Conservation (phyloP, 2,113 vertebrate genomes). For the Bothrops jararaca region DNA sequence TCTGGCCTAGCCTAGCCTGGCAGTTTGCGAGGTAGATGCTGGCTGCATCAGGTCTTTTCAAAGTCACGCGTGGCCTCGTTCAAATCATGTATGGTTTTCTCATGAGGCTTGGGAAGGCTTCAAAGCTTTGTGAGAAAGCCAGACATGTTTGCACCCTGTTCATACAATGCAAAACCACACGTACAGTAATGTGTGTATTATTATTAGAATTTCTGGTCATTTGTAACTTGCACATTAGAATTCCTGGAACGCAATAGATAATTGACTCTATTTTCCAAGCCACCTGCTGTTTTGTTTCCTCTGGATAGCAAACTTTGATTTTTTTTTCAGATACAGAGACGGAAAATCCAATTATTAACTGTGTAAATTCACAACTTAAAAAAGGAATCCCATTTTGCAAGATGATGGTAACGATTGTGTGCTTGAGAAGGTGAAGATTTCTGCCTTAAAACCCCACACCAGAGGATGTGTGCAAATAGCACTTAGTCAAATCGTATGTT, state of each 20-base stretch:
- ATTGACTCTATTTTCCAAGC: background rate
- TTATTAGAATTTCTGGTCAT: background rate
- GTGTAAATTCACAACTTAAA: background rate
- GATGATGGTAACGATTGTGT: background rate
- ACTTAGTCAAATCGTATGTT: background rate
- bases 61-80: background rate
- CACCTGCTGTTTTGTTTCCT: background rate
- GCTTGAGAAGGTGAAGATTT: background rate
- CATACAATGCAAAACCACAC: background rate
- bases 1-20: background rate
- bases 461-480: background rate
- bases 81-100: background rate
- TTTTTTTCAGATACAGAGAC: background rate
- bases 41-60: background rate
- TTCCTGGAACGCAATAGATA: background rate
- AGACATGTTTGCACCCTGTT: background rate
- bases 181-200: background rate
- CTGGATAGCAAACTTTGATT: background rate
- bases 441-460: background rate
- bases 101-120: background rate
- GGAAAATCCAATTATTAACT: background rate
- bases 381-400: background rate
- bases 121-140: background rate
- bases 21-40: background rate
- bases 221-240: background rate